phyloP scores from a whole-genome alignment of 2,888 invertebrate genomes.

The Tigriopus californicus region DNA sequence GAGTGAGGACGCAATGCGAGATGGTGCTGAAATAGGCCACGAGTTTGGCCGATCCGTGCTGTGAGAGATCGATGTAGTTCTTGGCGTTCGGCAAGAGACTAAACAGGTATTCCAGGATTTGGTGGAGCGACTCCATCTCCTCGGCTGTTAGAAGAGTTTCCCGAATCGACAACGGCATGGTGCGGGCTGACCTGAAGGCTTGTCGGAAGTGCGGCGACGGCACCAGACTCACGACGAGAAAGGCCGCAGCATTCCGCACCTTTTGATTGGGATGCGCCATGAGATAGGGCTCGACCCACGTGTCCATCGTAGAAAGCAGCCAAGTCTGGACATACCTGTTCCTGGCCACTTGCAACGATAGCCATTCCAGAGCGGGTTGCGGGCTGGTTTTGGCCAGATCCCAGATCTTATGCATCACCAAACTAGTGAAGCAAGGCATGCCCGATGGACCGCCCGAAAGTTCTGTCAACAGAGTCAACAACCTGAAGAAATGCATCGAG shows the following conservation, averaged over 20 bases:
- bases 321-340: slow-evolving; percentile 77
- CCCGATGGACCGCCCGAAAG: slow-evolving; percentile 51
- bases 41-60: slow-evolving; percentile 74
- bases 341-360: slow-evolving; percentile 39
- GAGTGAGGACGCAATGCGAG: slow-evolving; percentile 73
- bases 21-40: slow-evolving; percentile 80
- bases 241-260: slow-evolving; percentile 70
- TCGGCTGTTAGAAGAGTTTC: not conserved
- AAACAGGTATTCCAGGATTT: slow-evolving; percentile 28
- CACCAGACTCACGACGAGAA: slow-evolving; percentile 68
- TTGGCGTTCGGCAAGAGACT: slow-evolving; percentile 54
- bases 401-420: slow-evolving; percentile 71
- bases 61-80: slow-evolving; percentile 63
- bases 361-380: slow-evolving; percentile 16
- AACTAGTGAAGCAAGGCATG: slow-evolving; percentile 72
- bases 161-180: not conserved
- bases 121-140: slow-evolving; percentile 16
- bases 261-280: slow-evolving; percentile 65
- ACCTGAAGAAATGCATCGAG: slow-evolving; percentile 21
- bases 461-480: slow-evolving; percentile 69
- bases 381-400: slow-evolving; percentile 40
- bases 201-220: slow-evolving; percentile 78
- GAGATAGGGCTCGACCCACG: slow-evolving; percentile 75
- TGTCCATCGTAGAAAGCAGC: slow-evolving; percentile 76
- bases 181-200: slow-evolving; percentile 28